Evolutionary conservation across 2,888 invertebrate species (phyloP), one percentile per base, ranked within the genome.

Genomic region (Ophion obscuratus): DNA sequence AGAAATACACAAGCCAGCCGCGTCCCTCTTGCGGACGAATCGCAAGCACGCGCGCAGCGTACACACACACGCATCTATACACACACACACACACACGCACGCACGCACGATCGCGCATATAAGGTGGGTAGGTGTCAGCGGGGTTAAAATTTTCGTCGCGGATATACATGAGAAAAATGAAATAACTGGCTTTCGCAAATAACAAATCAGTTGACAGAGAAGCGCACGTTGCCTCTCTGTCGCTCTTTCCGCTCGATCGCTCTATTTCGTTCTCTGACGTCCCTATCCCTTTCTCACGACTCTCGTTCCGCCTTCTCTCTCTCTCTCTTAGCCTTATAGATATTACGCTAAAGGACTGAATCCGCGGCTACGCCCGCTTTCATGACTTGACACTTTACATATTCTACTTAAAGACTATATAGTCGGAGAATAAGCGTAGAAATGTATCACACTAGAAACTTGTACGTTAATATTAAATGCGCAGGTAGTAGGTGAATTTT

Each of bases 381-480:
- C 73, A 75, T 83, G 83, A 86, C 86, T 86, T 66, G 83, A 86
- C 83, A 81, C 66, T 79, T 86, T 81, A 61, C 77, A 85, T 68
- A 83, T 81, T 83, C 86, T 86, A 86, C 86, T 86, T 86, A 86
- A 83, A 86, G 83, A 87, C 85, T 87, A 87, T 92, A 92, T 90
- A 91, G 91, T 92, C 92, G 92, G 91, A 92, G 92, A 92, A 92
- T 93, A 93, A 93, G 92, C 92, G 92, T 93, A 93, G 92, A 93
- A 92, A 92, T 92, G 91, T 93, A 93, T 93, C 92, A 92, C 92
- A 93, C 92, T 93, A 93, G 92, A 92, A 90, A 92, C 92, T 92
- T 92, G 92, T 92, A 92, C 89, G 91, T 89, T 89, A 89, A 92
- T 91, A 92, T 91, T 92, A 92, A 92, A 92, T 92, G 91, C 90